Percentiles rank a stretch among this genome's conserved stretches.
Evolutionary conservation across 2,113 vertebrate species (phyloP).

Genomic region (Macrotus californicus): DNA sequence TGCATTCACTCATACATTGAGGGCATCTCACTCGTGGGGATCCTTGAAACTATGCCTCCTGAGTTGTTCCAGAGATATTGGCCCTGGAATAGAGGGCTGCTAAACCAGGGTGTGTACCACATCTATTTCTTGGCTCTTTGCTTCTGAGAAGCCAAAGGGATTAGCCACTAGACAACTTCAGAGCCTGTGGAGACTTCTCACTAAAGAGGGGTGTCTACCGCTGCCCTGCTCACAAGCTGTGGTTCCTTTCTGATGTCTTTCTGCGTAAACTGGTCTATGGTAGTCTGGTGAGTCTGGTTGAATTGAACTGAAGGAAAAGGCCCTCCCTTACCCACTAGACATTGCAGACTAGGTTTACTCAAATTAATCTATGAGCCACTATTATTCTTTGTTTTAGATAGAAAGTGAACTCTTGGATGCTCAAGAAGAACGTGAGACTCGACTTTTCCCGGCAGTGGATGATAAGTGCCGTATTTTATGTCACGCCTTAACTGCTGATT

Average conservation of each 20-base stretch:
- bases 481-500: conserved; percentile 92
- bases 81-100: not conserved
- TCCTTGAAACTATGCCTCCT: not conserved
- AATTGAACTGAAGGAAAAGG: not conserved
- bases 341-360: not conserved
- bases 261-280: not conserved
- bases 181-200: not conserved
- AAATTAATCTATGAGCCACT: not conserved
- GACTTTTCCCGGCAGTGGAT: conserved; percentile 91
- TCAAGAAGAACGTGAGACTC: conserved; percentile 92
- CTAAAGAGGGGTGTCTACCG: not conserved
- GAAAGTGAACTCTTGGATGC: conserved; percentile 85
- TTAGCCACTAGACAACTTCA: not conserved
- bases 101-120: not conserved
- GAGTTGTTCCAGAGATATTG: not conserved
- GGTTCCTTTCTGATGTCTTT: not conserved
- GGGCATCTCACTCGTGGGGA: too few relatives aligned
- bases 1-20: not conserved
- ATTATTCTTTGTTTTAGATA: conserved; percentile 83
- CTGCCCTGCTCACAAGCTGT: not conserved
- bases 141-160: not conserved
- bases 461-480: conserved; percentile 90
- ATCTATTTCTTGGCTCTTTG: not conserved
- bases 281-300: not conserved
- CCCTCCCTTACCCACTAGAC: not conserved